Base-by-base conservation (phyloP, 2,888 invertebrate genomes). In the Aelia acuminata region DNA sequence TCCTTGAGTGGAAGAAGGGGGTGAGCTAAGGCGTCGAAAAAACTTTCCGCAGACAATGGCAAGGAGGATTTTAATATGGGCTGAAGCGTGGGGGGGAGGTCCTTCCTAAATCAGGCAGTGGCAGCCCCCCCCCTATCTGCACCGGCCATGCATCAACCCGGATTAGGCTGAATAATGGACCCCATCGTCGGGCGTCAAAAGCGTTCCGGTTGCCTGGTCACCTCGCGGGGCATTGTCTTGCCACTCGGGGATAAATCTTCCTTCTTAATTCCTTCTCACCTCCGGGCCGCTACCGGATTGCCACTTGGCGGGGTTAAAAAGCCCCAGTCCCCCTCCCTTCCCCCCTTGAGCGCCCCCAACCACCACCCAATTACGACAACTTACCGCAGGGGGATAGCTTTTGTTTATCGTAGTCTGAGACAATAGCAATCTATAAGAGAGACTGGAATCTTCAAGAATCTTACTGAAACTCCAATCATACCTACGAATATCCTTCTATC, bases 101-200 rank as follows among this genome's bases (percentile, higher is more conserved):
- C 80, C 53, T 49, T 57, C 80, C 87, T 89, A 89, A 89, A 89
- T 89, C 89, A 89, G 89, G n/a, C 57, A 48, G 26, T 31, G 50
- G 50, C 49, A 50, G 48, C 43, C 35, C 43, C n/a, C 57, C 31
- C 18, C 57, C 70, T 89, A 89, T 89, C 89, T 89, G 39, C 85
- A 88, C 89, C 88, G 89, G 86, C 89, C 89, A 89, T 89, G 89
- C 89, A 89, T 89, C 89, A 89, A 89, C 85, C 26, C 49, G 89
- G 89, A 89, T 89, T 89, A 89, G 88, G 50, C 88, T 89, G 89
- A 89, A 89, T 89, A 89, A 89, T 89, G 89, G 89, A 89, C 89
- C 39, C 39, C 49, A 57, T 53, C 43, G 57, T 53, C 53, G 86
- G 86, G 39, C 63, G 86, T 86, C 86, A 86, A 86, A 86, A 86